A percentile compares a stretch with the other conserved stretches of the same genome.
Conservation (phyloP, 2,888 invertebrate species). For the Acanthosepion pharaonis region DNA sequence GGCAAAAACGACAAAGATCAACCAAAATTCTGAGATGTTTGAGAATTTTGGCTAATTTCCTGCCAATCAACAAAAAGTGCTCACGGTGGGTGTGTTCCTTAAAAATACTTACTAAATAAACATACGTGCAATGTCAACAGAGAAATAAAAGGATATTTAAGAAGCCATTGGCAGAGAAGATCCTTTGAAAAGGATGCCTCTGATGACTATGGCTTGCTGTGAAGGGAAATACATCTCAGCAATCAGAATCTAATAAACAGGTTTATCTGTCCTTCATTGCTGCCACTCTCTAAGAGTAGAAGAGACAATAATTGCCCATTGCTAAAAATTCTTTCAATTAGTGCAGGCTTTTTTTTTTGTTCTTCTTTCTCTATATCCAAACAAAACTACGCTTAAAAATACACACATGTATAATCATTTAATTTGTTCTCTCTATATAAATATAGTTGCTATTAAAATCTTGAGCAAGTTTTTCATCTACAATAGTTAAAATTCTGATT, state of each 20-base stretch:
- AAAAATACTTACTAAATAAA: slow-evolving; percentile 21
- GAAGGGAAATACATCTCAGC: background rate
- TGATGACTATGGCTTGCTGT: background rate
- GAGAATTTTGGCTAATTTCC: background rate
- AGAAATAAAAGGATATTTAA: slow-evolving; percentile 1
- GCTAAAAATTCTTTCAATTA: too few relatives aligned
- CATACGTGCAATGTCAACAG: background rate
- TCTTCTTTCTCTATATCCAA: too few relatives aligned
- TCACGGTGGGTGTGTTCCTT: background rate
- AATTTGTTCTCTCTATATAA: too few relatives aligned
- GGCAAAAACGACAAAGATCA: background rate
- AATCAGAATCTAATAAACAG: background rate
- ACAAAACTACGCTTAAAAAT: too few relatives aligned
- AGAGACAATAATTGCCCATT: background rate
- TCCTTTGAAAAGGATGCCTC: background rate
- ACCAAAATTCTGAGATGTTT: background rate
- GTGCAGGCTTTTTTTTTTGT: too few relatives aligned
- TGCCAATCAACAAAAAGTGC: background rate
- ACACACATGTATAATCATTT: too few relatives aligned
- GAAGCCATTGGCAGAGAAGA: slow-evolving; percentile 2
- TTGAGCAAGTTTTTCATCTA: too few relatives aligned
- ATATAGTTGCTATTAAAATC: too few relatives aligned
- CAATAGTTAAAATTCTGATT: too few relatives aligned
- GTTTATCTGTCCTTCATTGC: background rate
- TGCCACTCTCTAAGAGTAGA: background rate